phyloP scores from a whole-genome alignment of 1,140 invertebrate species.

The Stegodyphus mimosarum region DNA sequence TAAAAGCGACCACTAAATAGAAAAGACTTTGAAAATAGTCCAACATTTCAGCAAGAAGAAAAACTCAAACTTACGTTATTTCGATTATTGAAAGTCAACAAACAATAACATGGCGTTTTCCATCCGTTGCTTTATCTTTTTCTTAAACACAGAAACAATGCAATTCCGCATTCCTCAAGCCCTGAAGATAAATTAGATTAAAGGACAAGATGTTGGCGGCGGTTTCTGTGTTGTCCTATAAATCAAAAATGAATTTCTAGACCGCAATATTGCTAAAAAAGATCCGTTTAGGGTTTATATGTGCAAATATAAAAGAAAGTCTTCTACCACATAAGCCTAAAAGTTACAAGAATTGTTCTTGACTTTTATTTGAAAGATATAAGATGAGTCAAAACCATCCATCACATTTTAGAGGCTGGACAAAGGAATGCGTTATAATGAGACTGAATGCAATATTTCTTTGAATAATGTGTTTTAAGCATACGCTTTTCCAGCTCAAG shows the following conservation, averaged over 20 bases:
- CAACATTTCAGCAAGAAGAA: background rate
- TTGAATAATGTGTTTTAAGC: too few relatives aligned
- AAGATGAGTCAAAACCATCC: too few relatives aligned
- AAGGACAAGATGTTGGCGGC: background rate
- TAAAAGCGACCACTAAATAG: too few relatives aligned
- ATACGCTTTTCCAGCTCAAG: too few relatives aligned
- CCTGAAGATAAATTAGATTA: slow-evolving; percentile 23
- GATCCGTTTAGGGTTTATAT: background rate
- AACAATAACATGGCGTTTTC: background rate
- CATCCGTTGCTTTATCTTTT: background rate
- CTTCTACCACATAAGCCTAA: too few relatives aligned
- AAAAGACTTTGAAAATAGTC: background rate
- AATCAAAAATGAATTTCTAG: background rate
- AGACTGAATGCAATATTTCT: too few relatives aligned
- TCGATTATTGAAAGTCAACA: background rate
- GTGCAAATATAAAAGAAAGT: background rate
- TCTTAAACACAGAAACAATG: background rate
- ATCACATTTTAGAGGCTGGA: too few relatives aligned
- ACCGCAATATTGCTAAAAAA: background rate
- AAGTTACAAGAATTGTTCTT: too few relatives aligned
- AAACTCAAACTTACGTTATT: background rate
- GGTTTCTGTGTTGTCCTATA: background rate
- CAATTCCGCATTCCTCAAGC: background rate
- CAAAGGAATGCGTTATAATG: too few relatives aligned
- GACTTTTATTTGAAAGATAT: too few relatives aligned